Evolutionary conservation across 2,797 vertebrate species (phyloP), one percentile per base, ranked within the genome.

Genomic region (Arrhamphus sclerolepis): DNA sequence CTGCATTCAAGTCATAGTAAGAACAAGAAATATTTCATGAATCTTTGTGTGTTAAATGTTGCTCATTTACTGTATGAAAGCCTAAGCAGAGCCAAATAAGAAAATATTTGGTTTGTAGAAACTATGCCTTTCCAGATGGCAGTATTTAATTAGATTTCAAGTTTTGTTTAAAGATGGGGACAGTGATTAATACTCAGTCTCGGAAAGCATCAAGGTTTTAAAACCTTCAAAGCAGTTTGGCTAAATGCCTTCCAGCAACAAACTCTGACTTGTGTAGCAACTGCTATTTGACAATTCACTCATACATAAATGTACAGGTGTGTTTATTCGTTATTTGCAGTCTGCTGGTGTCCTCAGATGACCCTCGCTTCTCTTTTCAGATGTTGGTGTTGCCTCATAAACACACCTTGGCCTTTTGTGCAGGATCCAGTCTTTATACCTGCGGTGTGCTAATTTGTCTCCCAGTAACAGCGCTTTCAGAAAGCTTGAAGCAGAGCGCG

Each of bases 391-490:
- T 84, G 80, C 87, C 90, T 91, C 88, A 84, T 89, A 85, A 86
- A 82, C 90, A 91, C 91, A 93, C 90, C 88, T 90, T 87, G 75
- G 90, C 87, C 90, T 91, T 92, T 91, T 51, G 88, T 93, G 91
- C 91, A 89, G 90, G 90, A 91, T 93, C 93, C 90, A 89, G 91
- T 92, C 92, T 94, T 91, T 89, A 89, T 92, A 92, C 91, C 89
- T 93, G 93, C 75, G 91, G 91, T 86, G 86, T 93, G 91, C 92
- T 93, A 94, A 95, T 94, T 93, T 89, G 77, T 92, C 87, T 92
- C 89, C 88, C 92, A 90, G 92, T 95, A 96, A 95, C 94, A 87
- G 93, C 93, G 94, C 91, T 92, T 94, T 95, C 95, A 94, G 93
- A 90, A 94, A 87, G 88, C 89, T 89, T 86, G 79, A 91, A 89